Conservation (phyloP, 2,888 invertebrate species). For the Pseudeuparius sepicola region DNA sequence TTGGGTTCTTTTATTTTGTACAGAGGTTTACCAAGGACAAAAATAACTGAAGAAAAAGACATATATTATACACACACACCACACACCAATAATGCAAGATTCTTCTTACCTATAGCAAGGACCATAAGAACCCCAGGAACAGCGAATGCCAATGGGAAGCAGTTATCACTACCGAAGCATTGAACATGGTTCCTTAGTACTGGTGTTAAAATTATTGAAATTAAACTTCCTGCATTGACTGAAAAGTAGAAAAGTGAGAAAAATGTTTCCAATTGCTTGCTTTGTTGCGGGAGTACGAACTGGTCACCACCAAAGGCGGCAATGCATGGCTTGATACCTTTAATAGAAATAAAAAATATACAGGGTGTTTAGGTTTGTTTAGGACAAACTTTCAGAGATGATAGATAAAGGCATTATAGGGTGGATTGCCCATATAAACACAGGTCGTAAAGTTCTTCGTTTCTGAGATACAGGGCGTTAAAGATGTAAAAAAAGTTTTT, state of each 20-base stretch:
- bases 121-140: conserved; percentile 83
- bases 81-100: no score
- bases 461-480: no score
- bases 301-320: conserved; percentile 94
- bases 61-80: no score
- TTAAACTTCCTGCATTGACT: conserved; percentile 82
- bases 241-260: conserved; percentile 93
- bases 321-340: conserved; percentile 94
- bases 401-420: no score
- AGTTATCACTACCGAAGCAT: conserved; percentile 67
- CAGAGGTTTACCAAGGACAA: conserved; percentile 63
- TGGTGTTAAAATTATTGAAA: conserved; percentile 84
- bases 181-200: conserved; percentile 68
- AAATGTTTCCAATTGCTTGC: conserved; percentile 66
- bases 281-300: conserved; percentile 66
- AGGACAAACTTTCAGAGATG: no score
- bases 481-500: no score
- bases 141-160: conserved; percentile 80
- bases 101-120: conserved; percentile 60
- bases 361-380: no score
- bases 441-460: no score
- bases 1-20: conserved; percentile 71
- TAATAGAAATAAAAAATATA: no score
- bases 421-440: no score
- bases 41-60: conserved; percentile 61